Conservation (phyloP, 1,140 invertebrate genomes). For the Aphaenogaster ashmeadi region DNA sequence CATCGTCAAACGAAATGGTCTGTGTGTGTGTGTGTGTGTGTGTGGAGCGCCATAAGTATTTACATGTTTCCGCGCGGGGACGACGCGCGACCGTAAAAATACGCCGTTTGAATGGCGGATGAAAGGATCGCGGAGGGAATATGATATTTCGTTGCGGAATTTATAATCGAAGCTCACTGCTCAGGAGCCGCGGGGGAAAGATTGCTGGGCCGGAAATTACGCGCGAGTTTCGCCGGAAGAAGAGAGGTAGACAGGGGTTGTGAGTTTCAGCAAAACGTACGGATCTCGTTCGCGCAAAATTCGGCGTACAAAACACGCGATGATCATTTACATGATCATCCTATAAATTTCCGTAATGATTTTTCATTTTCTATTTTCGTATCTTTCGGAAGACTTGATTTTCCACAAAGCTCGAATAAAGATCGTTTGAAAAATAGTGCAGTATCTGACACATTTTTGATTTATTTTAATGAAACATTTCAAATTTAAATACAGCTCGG, state of each 20-base stretch:
- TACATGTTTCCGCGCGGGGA: slow-evolving; percentile 67
- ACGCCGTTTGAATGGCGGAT: slow-evolving; percentile 61
- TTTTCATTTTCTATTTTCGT: not conserved
- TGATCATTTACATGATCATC: not conserved
- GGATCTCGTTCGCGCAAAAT: not conserved
- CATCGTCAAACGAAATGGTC: slow-evolving; percentile 79
- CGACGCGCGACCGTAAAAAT: slow-evolving; percentile 66
- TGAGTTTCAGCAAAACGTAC: not conserved
- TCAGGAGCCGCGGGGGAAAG: slow-evolving; percentile 22
- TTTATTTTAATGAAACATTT: slow-evolving; percentile 30
- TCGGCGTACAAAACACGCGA: not conserved
- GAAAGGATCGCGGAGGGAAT: slow-evolving; percentile 64
- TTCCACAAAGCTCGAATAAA: not conserved
- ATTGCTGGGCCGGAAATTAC: slow-evolving; percentile 61
- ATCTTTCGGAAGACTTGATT: not conserved
- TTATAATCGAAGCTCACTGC: slow-evolving; percentile 67
- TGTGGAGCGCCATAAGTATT: slow-evolving; percentile 69
- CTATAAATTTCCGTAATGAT: not conserved
- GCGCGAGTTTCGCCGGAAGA: slow-evolving; percentile 31
- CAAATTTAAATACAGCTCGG: not conserved
- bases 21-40: slow-evolving; percentile 62
- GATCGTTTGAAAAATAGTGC: not conserved
- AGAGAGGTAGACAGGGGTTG: not conserved
- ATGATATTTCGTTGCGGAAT: slow-evolving; percentile 69
- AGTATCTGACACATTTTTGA: not conserved